Base-by-base conservation (phyloP, 2,888 invertebrate species). In the Leucozona laternaria region DNA sequence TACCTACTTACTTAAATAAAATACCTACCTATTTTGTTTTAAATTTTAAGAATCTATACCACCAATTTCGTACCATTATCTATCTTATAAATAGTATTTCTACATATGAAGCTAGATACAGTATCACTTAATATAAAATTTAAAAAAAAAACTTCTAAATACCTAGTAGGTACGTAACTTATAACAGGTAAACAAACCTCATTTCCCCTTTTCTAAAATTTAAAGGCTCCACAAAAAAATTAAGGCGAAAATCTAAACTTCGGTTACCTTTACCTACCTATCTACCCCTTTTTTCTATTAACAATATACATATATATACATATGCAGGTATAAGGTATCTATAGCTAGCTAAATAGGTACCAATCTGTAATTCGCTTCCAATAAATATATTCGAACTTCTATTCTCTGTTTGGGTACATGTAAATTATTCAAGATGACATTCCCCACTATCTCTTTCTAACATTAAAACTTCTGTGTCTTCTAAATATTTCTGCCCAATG, bases 321-420 rank as follows among this genome's bases (percentile, higher is more conserved):
- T 62, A 70, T n/a, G n/a, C n/a, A n/a, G n/a, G n/a, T n/a, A n/a
- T n/a, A n/a, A n/a, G n/a, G n/a, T n/a, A n/a, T 8, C 31, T 31
- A 28, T 28, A 28, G 5, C 4, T 28, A 28, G 5, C 28, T 0
- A 50, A n/a, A n/a, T n/a, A n/a, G n/a, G n/a, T n/a, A 64, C 66
- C 66, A 76, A 68, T 80, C 80, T 48, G 31, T 34, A 55, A 77
- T 73, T 68, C 55, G 20, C 50, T 81, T 81, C 68, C 58, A 78
- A 78, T 77, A 79, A 45, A 66, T 81, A 66, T 81, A 86, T 77
- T 82, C 86, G 82, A 82, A 78, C 60, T 45, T 70, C 77, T 70
- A 73, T 78, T 73, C 77, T 34, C 37, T 17, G 11, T 34, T 40
- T 37, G 8, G 10, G 37, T 60, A 37, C 11, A 20, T 20, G 48